These are phyloP conservation scores for Nemotelus nigrinus DNA, from an alignment of 2,888 invertebrate species.

Conservation along the genomic window DNA sequence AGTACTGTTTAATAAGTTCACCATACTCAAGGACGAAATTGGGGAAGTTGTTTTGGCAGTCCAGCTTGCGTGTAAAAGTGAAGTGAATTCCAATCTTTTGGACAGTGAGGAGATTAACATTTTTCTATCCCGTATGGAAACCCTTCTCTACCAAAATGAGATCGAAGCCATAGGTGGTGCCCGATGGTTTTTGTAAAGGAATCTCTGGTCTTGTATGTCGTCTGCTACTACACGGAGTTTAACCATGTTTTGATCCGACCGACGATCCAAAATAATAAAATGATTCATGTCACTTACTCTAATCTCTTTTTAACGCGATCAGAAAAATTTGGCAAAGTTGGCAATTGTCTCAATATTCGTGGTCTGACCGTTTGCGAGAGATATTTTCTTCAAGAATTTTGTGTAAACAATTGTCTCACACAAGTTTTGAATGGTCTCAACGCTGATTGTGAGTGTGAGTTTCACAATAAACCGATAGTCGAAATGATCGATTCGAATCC, in stretches of 20 bases:
- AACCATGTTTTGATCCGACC: constrained; percentile 33
- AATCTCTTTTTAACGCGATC: constrained; percentile 8
- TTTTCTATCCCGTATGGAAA: constrained; percentile 43
- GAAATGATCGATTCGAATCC: no score
- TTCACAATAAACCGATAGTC: no score
- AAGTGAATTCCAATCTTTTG: constrained; percentile 12
- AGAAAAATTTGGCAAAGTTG: not conserved
- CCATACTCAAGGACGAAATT: constrained; percentile 6
- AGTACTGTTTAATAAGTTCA: constrained; percentile 1
- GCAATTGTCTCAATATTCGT: constrained; percentile 4
- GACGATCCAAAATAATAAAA: no score
- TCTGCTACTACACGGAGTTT: constrained; percentile 14
- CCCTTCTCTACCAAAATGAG: constrained; percentile 49
- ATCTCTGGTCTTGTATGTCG: constrained; percentile 21
- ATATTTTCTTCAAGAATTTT: no score
- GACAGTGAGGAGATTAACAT: not conserved
- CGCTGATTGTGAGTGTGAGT: no score
- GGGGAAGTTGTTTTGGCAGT: constrained; percentile 8
- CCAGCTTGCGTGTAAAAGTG: constrained; percentile 4
- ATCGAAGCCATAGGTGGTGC: constrained; percentile 44
- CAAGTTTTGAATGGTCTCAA: no score
- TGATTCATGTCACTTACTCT: constrained; percentile 11
- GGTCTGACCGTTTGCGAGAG: not conserved
- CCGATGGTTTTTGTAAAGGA: constrained; percentile 49
- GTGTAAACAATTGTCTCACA: no score